Evolutionary conservation across 2,888 invertebrate species (phyloP), one percentile per base, ranked within the genome.

Genomic region (Byasa hedistus): DNA sequence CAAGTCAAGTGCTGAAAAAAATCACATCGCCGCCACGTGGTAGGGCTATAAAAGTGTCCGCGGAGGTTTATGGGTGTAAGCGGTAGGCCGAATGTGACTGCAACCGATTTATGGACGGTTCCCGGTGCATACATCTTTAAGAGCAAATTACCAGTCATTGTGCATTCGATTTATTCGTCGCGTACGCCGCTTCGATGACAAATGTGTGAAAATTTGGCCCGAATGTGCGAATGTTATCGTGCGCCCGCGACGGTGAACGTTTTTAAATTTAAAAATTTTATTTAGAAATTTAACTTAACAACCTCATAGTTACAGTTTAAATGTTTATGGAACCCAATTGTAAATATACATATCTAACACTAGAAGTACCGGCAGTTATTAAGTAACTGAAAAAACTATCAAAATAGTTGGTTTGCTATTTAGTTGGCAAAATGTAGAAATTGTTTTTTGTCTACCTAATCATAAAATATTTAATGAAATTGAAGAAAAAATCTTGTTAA

Each of bases 111-210:
- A 91, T 91, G 89, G 80, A 86, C 86, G 80, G 76, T 75, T 75
- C 75, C 71, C 79, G 81, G 81, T 89, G 87, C 91, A 91, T 91
- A 87, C 86, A 85, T 91, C 91, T 91, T 90, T 86, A 86, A 80
- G 85, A 86, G 88, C 89, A 90, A 91, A 91, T 91, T 91, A 91
- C 87, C 88, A 89, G 85, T 89, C 91, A 91, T 89, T 90, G 89
- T 89, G 84, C 81, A 82, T 82, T 79, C 82, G 86, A 88, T 89
- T 91, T 90, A 89, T 88, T 86, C 79, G 82, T 80, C 79, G 78
- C 79, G 74, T 81, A 79, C 79, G 78, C 79, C 76, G 76, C 71
- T 73, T 70, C 80, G 82, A 81, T 89, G 89, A 90, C 80, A 79
- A 81, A 89, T 90, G 89, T 89, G 88, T 71, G 87, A 88, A 86